Evolutionary conservation across 2,797 vertebrate genomes (phyloP), one percentile per base, ranked within the genome.

Genomic region (Pogonophryne albipinna): DNA sequence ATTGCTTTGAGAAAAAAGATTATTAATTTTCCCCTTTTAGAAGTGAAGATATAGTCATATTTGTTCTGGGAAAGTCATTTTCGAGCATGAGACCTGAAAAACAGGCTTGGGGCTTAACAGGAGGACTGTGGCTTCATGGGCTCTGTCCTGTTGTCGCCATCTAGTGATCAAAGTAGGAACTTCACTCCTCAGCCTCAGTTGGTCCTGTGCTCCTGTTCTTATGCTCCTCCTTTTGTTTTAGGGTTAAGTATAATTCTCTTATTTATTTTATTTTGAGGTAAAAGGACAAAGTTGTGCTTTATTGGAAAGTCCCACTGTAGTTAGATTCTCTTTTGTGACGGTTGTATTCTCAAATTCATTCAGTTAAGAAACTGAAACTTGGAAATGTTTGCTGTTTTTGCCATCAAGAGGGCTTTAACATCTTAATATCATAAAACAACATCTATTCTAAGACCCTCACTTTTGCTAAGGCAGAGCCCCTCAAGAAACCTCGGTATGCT

Each of bases 121-220:
- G 27, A 27, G 27, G 27, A 27, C 27, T 27, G 27, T 27, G 27
- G 27, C 4, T 5, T 27, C 27, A 4, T 27, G 27, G 27, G 27
- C 12, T 19, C 11, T 66, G 67, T 62, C 12, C 13, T 42, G 12
- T 19, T 78, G 72, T 65, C 62, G 55, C 86, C 84, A 76, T 76
- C 87, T 89, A 65, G 74, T 87, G 91, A n/a, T 20, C 1, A 66
- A 63, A 78, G 8, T 1, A 31, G 11, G 58, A 70, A 74, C 16
- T 41, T 58, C 49, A 68, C 6, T 23, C 1, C 1, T 31, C 31
- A 31, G 3, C 19, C 12, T 0, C n/a, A n/a, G n/a, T 45, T 14
- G 4, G 1, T 53, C 27, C 4, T 47, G 10, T 5, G 13, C 15
- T 19, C 34, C 20, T 41, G 42, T 9, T 38, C 2, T 34, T 8